phyloP scores from a whole-genome alignment of 2,888 invertebrate genomes.

The Lycophotia porphyrea region DNA sequence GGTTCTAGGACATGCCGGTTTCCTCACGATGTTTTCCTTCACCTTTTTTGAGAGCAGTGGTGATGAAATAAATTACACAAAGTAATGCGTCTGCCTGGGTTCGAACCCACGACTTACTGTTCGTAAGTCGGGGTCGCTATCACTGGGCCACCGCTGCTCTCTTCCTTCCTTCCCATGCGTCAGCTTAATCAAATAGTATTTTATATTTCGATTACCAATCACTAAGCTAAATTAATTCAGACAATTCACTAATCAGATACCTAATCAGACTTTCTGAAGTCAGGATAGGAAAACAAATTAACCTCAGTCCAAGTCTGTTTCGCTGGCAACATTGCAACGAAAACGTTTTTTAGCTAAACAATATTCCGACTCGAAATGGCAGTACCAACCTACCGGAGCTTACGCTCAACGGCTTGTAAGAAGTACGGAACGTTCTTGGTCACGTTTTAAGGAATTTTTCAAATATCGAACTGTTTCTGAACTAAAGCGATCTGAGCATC shows the following conservation, averaged over 20 bases:
- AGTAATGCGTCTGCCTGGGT: too few species aligned
- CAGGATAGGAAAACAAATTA: background rate
- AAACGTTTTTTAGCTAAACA: constrained; percentile 15
- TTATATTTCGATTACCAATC: background rate
- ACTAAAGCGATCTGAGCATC: constrained; percentile 44
- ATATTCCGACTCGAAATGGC: constrained; percentile 20
- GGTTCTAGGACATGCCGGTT: too few species aligned
- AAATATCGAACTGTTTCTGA: constrained; percentile 39
- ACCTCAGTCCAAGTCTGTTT: background rate
- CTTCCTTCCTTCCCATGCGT: background rate
- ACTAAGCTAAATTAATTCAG: background rate
- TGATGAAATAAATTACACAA: too few species aligned
- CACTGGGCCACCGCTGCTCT: too few species aligned
- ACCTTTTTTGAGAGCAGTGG: too few species aligned
- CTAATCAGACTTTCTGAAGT: background rate
- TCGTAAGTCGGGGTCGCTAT: too few species aligned
- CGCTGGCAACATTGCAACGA: background rate
- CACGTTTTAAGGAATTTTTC: constrained; percentile 53
- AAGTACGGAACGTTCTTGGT: background rate
- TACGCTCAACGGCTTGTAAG: background rate
- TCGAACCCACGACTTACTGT: too few species aligned
- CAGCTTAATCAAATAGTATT: background rate
- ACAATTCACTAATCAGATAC: background rate
- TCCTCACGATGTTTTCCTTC: too few species aligned
- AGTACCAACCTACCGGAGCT: background rate